phyloP scores from a whole-genome alignment of 53 echinoderm and acorn worm genomes.

The Luidia sarsii region DNA sequence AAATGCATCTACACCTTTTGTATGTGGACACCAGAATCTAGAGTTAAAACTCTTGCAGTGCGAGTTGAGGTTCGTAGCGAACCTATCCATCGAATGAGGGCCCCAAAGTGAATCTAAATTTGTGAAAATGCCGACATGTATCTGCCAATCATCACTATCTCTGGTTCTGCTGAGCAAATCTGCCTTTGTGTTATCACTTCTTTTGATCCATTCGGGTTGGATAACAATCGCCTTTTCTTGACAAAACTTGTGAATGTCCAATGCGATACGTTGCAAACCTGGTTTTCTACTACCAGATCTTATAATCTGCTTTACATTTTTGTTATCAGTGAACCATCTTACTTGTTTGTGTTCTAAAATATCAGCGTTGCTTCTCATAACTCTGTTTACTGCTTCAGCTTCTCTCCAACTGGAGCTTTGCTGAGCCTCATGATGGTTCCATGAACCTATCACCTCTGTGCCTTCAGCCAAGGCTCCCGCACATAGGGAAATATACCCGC shows the following conservation, averaged over 20 bases:
- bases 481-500: no score
- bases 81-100: not conserved
- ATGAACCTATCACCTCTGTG: conserved; percentile 1
- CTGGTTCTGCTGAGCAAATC: not conserved
- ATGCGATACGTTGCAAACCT: not conserved
- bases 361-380: no score
- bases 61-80: conserved; percentile 36
- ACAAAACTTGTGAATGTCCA: not conserved
- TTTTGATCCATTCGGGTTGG: not conserved
- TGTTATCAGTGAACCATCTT: no score
- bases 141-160: not conserved
- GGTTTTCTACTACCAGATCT: no score
- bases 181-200: not conserved
- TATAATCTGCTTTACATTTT: no score
- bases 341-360: no score
- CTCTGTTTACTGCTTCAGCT: conserved; percentile 18
- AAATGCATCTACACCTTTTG: conserved; percentile 7
- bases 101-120: no score
- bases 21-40: not conserved
- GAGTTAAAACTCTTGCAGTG: not conserved
- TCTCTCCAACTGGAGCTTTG: not conserved
- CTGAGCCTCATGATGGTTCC: not conserved
- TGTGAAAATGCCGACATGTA: not conserved
- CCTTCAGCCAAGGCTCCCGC: no score
- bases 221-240: not conserved